Evolutionary conservation across 2,113 vertebrate species (phyloP).

Genomic region (Lampris incognitus): DNA sequence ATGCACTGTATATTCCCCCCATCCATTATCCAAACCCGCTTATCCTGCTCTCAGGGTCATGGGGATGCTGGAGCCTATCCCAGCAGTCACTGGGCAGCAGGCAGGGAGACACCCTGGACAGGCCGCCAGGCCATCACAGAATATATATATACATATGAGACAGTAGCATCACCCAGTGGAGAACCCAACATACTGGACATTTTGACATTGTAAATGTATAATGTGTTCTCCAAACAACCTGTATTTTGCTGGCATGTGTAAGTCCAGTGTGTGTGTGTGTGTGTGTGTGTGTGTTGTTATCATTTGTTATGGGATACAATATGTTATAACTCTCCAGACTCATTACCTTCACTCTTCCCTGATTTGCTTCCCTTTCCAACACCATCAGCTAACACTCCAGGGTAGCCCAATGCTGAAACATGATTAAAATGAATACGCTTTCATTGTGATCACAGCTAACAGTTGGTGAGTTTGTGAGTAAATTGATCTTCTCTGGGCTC

Average conservation of each 20-base stretch:
- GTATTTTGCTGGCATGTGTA: not conserved
- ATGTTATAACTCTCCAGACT: constrained; percentile 8
- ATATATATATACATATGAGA: constrained; percentile 36
- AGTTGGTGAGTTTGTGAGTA: constrained; percentile 18
- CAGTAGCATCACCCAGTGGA: constrained; percentile 66
- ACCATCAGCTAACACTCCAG: constrained; percentile 73
- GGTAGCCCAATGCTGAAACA: constrained; percentile 76
- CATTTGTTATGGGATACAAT: constrained; percentile 15
- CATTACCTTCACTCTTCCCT: constrained; percentile 74
- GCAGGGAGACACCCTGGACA: too few species aligned
- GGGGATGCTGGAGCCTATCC: too few species aligned
- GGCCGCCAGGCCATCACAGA: too few species aligned
- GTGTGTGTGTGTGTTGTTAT: constrained; percentile 41
- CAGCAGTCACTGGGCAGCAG: too few species aligned
- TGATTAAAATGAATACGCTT: constrained; percentile 59
- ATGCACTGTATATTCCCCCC: too few species aligned
- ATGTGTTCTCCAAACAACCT: not conserved
- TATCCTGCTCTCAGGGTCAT: too few species aligned
- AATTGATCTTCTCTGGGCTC: not conserved
- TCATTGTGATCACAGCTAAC: constrained; percentile 33
- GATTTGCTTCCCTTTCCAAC: constrained; percentile 65
- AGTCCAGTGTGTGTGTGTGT: too few species aligned
- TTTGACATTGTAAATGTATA: not conserved
- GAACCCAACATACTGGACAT: constrained; percentile 15
- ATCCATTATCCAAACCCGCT: too few species aligned